phyloP scores from a whole-genome alignment of 2,113 vertebrate genomes.

The Arizona elegans region DNA sequence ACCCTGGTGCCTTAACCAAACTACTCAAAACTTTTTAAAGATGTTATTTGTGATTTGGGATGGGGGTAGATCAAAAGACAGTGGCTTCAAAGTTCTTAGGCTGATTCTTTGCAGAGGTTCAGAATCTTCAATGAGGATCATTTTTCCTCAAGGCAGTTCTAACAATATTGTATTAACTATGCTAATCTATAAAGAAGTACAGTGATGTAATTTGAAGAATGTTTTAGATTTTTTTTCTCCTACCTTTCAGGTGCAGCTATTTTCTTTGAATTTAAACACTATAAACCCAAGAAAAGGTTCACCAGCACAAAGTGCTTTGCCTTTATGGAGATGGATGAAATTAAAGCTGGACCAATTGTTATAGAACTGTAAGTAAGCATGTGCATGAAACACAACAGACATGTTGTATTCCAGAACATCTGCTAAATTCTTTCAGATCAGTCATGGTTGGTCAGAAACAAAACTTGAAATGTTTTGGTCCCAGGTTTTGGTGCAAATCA shows the following conservation, averaged over 20 bases:
- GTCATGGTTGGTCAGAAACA: neutral
- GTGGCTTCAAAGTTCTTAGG: neutral
- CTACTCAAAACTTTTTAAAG: neutral
- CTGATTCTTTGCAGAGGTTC: neutral
- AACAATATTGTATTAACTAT: neutral
- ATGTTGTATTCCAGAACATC: neutral
- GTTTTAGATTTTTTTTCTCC: neutral
- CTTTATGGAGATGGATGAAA: constrained; percentile 99
- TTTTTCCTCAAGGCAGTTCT: neutral
- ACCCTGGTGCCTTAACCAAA: neutral
- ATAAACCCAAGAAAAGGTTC: constrained; percentile 97
- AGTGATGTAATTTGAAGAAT: neutral
- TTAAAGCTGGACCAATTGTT: constrained; percentile 90
- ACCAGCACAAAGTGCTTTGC: constrained; percentile 99
- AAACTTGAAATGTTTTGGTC: neutral
- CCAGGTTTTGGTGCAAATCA: neutral
- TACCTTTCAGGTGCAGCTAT: constrained; percentile 86
- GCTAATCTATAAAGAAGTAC: neutral
- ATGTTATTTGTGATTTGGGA: neutral
- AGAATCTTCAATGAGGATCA: neutral
- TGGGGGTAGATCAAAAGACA: neutral
- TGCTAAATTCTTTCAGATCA: neutral
- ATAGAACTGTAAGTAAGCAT: constrained; percentile 90
- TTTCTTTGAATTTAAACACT: constrained; percentile 99
- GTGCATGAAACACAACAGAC: neutral